Percentiles rank a stretch among this genome's conserved stretches.
phyloP scores from a whole-genome alignment of 2,113 vertebrate species.

The Xiphophorus couchianus region DNA sequence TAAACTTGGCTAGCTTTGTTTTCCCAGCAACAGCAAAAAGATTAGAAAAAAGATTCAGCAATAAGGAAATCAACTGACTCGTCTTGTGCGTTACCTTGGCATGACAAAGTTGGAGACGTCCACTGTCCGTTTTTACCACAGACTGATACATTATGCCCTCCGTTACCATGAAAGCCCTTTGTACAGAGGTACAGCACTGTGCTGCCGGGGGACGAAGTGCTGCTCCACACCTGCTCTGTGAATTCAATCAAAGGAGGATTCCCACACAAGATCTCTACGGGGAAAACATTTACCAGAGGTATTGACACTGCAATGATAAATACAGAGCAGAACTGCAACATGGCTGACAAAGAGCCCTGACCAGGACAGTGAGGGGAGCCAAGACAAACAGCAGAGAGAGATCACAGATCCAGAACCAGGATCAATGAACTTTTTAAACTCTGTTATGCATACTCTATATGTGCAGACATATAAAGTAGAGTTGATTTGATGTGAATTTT shows the following conservation, averaged over 20 bases:
- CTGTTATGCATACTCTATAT: neutral
- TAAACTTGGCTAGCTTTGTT: neutral
- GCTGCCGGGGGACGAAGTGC: constrained; percentile 49
- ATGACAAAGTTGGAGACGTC: constrained; percentile 55
- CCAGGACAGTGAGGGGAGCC: neutral
- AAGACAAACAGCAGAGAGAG: neutral
- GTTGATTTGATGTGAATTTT: neutral
- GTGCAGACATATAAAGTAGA: neutral
- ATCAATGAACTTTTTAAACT: neutral
- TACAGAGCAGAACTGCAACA: neutral
- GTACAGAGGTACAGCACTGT: constrained; percentile 65
- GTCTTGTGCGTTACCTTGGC: constrained; percentile 66
- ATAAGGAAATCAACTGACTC: neutral
- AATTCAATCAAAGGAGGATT: constrained; percentile 53
- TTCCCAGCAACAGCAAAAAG: neutral
- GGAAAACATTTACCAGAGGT: constrained; percentile 32
- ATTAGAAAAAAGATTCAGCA: neutral
- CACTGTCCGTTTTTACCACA: constrained; percentile 68
- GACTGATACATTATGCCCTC: constrained; percentile 48
- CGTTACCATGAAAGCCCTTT: constrained; percentile 62
- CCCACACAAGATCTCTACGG: constrained; percentile 70
- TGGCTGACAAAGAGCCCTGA: neutral
- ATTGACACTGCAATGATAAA: neutral
- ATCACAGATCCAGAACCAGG: neutral
- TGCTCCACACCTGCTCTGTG: constrained; percentile 58